Percentiles rank a stretch among this genome's conserved stretches.
Conservation (phyloP, 2,113 vertebrate genomes). For the Stercorarius parasiticus region DNA sequence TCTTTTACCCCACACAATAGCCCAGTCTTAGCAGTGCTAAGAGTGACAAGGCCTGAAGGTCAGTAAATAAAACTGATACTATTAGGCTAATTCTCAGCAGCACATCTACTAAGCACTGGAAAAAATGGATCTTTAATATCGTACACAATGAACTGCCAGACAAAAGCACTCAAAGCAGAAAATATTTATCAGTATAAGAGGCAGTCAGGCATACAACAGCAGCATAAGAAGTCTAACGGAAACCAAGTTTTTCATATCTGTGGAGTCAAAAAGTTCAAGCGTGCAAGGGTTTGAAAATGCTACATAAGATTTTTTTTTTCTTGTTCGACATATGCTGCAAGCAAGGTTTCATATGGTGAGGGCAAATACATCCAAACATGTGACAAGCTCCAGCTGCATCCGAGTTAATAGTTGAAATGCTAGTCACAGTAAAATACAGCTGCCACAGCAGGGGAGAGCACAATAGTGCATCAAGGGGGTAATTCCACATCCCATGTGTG, state of each 20-base stretch:
- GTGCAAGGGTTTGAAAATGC: background rate
- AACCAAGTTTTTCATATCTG: background rate
- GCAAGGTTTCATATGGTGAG: background rate
- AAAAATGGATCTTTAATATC: conserved; percentile 1
- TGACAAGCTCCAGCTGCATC: background rate
- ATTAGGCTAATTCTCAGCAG: conserved; percentile 73
- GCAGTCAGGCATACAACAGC: background rate
- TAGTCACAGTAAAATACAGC: background rate
- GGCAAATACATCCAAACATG: background rate
- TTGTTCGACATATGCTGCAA: background rate
- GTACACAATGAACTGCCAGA: background rate
- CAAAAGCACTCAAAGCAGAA: background rate
- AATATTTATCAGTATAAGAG: background rate
- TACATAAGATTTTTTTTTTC: background rate
- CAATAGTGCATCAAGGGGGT: background rate
- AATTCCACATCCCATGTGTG: background rate
- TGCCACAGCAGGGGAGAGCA: conserved; percentile 8
- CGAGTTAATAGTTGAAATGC: background rate
- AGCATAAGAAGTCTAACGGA: background rate
- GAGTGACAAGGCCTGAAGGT: conserved; percentile 83
- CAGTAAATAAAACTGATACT: conserved; percentile 79
- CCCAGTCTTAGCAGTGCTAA: conserved; percentile 62
- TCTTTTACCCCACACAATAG: conserved; percentile 64
- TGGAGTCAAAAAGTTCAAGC: background rate
- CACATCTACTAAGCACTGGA: conserved; percentile 42